Evolutionary conservation across 2,797 vertebrate species (phyloP).

Genomic region (Peromyscus melanophrys): DNA sequence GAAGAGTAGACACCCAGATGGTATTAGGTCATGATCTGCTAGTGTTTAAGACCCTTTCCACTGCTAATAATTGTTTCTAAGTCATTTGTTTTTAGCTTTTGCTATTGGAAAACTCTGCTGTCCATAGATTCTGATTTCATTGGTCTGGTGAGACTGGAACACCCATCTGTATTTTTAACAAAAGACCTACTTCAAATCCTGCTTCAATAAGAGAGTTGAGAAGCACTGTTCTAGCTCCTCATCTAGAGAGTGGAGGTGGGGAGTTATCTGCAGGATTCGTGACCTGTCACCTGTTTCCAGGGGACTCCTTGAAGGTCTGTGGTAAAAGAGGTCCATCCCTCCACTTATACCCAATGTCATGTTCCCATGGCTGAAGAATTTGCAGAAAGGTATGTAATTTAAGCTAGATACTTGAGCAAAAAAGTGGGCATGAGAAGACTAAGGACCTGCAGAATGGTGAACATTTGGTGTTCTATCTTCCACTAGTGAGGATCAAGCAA

Average conservation of each 20-base stretch:
- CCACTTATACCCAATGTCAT: background rate
- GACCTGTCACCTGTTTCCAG: background rate
- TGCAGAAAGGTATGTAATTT: background rate
- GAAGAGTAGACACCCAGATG: background rate
- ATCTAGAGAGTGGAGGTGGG: background rate
- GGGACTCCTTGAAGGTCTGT: background rate
- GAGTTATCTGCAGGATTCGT: background rate
- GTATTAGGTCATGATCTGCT: background rate
- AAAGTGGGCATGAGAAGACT: background rate
- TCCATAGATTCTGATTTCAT: background rate
- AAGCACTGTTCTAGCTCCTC: background rate
- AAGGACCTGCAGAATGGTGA: background rate
- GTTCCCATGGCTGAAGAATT: background rate
- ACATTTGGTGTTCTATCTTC: background rate
- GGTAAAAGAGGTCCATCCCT: background rate
- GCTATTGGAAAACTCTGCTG: background rate
- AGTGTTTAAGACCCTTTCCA: background rate
- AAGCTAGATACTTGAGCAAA: background rate
- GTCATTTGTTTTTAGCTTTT: background rate
- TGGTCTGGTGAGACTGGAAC: background rate
- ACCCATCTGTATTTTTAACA: background rate
- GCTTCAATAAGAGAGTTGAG: constrained; percentile 2
- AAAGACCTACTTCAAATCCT: background rate
- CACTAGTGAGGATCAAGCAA: background rate
- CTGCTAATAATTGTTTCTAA: background rate